Evolutionary conservation across 2,797 vertebrate genomes (phyloP).

Genomic region (Enteromius unitaeniatus): DNA sequence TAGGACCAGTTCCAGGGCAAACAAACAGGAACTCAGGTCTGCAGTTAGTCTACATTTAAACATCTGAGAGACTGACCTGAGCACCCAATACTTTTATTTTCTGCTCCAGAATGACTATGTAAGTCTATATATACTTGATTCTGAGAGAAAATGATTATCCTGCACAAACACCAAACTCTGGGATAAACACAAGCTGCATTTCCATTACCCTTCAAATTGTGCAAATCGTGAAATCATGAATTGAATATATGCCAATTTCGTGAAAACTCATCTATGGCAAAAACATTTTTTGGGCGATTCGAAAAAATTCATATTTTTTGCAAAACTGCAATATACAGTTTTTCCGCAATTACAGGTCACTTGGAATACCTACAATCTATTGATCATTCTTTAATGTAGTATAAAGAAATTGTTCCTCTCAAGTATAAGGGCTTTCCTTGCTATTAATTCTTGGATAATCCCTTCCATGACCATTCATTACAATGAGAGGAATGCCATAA

Average conservation of each 20-base stretch:
- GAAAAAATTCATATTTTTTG: too few relatives aligned
- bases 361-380: too few relatives aligned
- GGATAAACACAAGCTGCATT: neutral
- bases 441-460: neutral
- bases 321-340: too few relatives aligned
- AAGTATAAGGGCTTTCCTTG: neutral
- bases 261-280: neutral
- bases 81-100: neutral
- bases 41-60: neutral
- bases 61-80: constrained; percentile 3
- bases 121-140: neutral
- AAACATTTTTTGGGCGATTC: neutral
- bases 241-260: neutral
- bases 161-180: neutral
- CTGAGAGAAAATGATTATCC: neutral
- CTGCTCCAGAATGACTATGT: neutral
- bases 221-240: neutral
- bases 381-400: neutral
- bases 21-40: neutral
- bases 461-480: neutral
- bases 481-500: neutral
- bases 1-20: neutral
- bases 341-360: neutral
- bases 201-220: neutral
- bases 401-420: neutral